Base-by-base conservation (phyloP, 2,888 invertebrate species). In the Bellardia pandia region DNA sequence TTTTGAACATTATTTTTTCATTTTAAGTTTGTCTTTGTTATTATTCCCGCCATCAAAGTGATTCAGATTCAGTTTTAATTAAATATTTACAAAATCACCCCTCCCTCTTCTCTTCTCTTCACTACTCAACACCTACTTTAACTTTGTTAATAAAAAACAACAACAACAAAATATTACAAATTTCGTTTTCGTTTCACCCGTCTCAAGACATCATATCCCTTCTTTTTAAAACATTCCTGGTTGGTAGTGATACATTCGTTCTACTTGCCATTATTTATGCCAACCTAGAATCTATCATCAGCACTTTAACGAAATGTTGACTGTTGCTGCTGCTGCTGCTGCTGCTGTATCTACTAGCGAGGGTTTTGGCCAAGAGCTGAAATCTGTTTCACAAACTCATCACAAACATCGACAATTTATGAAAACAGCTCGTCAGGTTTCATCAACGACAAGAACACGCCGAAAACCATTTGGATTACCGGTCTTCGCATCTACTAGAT, bases 341-440 rank as follows among this genome's bases (percentile, higher is more conserved):
- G 33, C 48, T 30, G n/a, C 60, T 16, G 23, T 51, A 72, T 48
- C 74, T 9, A 45, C 40, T 30, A 45, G 37, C 7, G 13, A 40
- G 48, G 58, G 51, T 77, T 69, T 53, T 45, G 30, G 42, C 37
- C 66, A 75, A n/a, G 14, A 60, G 40, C 76, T 58, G 7, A 72
- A 48, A 9, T 53, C 23, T 7, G 48, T 45, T 68, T 45, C 51
- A 45, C 56, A 45, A 86, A 71, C 58, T 68, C 84, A 89, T 89
- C 88, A 89, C 83, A 88, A 88, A 90, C 89, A 89, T 89, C 89
- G 90, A 90, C 89, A 89, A 89, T 90, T 90, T 90, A 69, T 78
- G 83, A 90, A 90, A 90, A 89, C 91, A 91, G 89, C 90, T 91
- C 91, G 92, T 92, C 92, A 92, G 92, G 92, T 90, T 56, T 75